These are phyloP conservation scores for Sandelia bainsii DNA, from an alignment of 2,797 vertebrate genomes.

Conservation along the genomic window DNA sequence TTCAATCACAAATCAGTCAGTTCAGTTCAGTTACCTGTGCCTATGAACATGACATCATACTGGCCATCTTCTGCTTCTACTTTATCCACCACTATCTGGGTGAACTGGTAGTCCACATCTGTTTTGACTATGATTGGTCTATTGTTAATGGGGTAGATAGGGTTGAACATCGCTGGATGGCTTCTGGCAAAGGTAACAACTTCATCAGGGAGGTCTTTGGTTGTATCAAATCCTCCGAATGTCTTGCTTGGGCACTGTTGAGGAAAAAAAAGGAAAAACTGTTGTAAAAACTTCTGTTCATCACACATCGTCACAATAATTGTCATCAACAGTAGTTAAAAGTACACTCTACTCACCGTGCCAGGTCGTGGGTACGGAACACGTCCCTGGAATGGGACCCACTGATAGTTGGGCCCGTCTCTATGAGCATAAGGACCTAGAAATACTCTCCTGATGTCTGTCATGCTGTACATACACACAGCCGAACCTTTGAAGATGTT, in stretches of 20 bases:
- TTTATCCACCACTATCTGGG: conserved; percentile 96
- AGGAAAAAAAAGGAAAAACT: neutral
- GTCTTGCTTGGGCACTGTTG: conserved; percentile 97
- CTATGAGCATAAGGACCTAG: conserved; percentile 96
- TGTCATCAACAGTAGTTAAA: neutral
- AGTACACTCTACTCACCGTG: conserved; percentile 87
- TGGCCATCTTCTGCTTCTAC: conserved; percentile 98
- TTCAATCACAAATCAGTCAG: neutral
- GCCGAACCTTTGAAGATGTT: conserved; percentile 99
- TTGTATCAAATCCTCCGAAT: conserved; percentile 97
- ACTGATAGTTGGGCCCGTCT: conserved; percentile 97
- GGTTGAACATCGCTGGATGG: conserved; percentile 98
- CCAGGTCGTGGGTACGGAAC: conserved; percentile 97
- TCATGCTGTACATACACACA: conserved; percentile 97
- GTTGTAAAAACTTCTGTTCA: neutral
- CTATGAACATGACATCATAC: conserved; percentile 99
- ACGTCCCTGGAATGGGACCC: conserved; percentile 96
- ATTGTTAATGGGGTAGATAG: conserved; percentile 93
- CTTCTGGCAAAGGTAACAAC: conserved; percentile 97
- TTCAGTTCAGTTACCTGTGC: conserved; percentile 85
- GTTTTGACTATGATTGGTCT: conserved; percentile 96
- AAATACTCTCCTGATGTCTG: conserved; percentile 95
- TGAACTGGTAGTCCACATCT: conserved; percentile 97
- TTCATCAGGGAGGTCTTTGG: conserved; percentile 97
- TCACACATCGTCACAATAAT: neutral